Percentiles rank a stretch among this genome's conserved stretches.
Evolutionary conservation across 2,888 invertebrate species (phyloP).

Genomic region (Spodoptera exigua): DNA sequence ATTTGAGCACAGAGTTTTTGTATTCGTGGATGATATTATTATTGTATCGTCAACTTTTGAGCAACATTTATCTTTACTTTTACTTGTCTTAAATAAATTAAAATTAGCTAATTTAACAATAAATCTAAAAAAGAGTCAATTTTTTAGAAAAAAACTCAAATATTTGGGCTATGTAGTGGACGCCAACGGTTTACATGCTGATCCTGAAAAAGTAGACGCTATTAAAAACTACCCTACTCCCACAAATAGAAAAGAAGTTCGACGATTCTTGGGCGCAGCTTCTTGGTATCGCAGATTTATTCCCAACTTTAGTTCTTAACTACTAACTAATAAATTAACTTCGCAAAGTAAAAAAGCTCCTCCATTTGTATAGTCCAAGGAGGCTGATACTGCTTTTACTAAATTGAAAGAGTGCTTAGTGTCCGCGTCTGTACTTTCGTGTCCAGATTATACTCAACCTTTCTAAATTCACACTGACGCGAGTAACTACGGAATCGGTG

Average conservation of each 20-base stretch:
- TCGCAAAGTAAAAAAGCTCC: conserved; percentile 45
- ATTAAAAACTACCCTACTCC: conserved; percentile 53
- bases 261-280: conserved; percentile 53
- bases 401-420: conserved; percentile 34
- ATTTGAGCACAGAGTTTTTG: conserved; percentile 40
- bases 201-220: conserved; percentile 49
- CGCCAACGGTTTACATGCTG: conserved; percentile 45
- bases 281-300: conserved; percentile 57
- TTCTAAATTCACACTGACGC: conserved; percentile 39
- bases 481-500: conserved; percentile 8
- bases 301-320: conserved; percentile 50
- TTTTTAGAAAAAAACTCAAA: conserved; percentile 44
- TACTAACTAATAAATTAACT: conserved; percentile 52
- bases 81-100: conserved; percentile 40
- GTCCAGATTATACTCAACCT: conserved; percentile 35
- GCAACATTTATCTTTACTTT: conserved; percentile 40
- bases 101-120: conserved; percentile 49
- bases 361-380: conserved; percentile 51
- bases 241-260: conserved; percentile 48
- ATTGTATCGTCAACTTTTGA: conserved; percentile 35
- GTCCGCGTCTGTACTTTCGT: conserved; percentile 36
- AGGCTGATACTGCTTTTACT: conserved; percentile 49
- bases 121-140: conserved; percentile 50
- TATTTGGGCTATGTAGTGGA: conserved; percentile 55
- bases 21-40: conserved; percentile 54